phyloP scores from a whole-genome alignment of 2,888 invertebrate species.

The Notocelia uddmanniana region DNA sequence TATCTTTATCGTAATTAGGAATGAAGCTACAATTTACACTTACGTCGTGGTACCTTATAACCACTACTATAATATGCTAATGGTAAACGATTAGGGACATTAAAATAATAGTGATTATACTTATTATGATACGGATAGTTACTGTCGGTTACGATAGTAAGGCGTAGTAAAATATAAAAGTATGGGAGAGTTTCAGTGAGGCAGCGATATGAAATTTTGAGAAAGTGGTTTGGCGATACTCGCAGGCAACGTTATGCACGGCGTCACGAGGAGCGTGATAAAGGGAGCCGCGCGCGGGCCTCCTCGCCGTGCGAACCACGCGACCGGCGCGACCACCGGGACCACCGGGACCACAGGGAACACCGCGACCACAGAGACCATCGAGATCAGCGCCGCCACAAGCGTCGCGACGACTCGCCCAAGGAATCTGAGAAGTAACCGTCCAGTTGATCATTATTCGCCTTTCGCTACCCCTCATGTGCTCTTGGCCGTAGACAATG shows the following conservation, averaged over 20 bases:
- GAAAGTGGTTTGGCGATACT: neutral
- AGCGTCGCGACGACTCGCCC: slow-evolving; percentile 58
- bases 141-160: too few species aligned
- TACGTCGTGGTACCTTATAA: too few species aligned
- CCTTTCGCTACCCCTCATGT: too few species aligned
- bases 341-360: slow-evolving; percentile 61
- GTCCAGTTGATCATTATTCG: neutral
- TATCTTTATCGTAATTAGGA: too few species aligned
- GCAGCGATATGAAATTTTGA: neutral
- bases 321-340: slow-evolving; percentile 44
- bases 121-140: too few species aligned
- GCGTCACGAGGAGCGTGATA: slow-evolving; percentile 61
- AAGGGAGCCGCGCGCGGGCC: slow-evolving; percentile 58
- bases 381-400: slow-evolving; percentile 37
- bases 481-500: too few species aligned
- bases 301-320: slow-evolving; percentile 53
- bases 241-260: slow-evolving; percentile 67
- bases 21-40: too few species aligned
- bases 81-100: too few species aligned
- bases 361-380: slow-evolving; percentile 55
- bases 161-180: too few species aligned
- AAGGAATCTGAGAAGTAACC: slow-evolving; percentile 59
- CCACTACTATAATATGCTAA: too few species aligned
- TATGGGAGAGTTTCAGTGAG: too few species aligned
- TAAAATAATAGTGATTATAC: too few species aligned